These are phyloP conservation scores for Rotaria socialis DNA, from an alignment of 2,888 invertebrate species.

Conservation along the genomic window DNA sequence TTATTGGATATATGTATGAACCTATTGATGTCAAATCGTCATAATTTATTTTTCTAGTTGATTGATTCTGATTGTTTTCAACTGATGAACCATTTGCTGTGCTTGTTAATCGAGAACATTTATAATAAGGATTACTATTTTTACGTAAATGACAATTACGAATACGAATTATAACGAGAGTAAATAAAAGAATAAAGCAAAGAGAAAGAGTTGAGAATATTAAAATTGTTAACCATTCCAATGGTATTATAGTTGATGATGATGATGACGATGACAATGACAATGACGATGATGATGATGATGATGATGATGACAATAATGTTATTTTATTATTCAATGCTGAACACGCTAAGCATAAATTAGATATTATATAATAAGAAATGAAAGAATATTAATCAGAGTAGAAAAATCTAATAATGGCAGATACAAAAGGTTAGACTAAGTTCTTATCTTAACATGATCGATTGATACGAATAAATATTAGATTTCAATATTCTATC, in stretches of 20 bases:
- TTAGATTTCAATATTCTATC: no score
- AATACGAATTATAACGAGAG: not conserved
- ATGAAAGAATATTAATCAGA: no score
- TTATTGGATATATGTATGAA: slow-evolving; percentile 30
- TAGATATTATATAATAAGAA: no score
- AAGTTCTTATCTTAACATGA: no score
- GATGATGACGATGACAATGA: not conserved
- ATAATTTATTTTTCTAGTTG: not conserved
- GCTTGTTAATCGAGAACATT: not conserved
- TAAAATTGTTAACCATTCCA: not conserved
- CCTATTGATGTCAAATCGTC: not conserved
- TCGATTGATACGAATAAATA: no score
- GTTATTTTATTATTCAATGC: not conserved
- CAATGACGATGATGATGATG: not conserved
- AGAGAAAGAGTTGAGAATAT: not conserved
- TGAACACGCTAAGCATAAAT: not conserved
- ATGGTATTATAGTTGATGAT: not conserved
- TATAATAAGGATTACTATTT: not conserved
- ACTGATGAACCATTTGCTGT: not conserved
- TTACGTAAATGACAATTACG: not conserved
- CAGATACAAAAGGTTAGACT: no score
- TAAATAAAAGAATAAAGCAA: not conserved
- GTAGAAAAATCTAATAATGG: no score
- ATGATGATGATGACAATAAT: not conserved
- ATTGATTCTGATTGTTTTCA: not conserved